phyloP scores from a whole-genome alignment of 2,113 vertebrate species.

The Lepisosteus oculatus region DNA sequence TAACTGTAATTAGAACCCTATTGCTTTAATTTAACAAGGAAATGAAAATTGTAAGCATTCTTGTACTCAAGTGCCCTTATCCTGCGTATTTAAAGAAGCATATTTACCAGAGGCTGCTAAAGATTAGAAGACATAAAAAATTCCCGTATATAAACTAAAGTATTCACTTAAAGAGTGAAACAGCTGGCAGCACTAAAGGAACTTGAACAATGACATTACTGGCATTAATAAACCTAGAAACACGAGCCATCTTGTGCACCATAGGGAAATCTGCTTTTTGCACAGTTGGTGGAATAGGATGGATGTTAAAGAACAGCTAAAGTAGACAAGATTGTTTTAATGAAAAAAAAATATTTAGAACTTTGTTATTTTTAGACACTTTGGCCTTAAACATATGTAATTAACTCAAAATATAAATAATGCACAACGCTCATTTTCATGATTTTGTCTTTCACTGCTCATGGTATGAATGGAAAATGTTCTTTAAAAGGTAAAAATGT shows the following conservation, averaged over 20 bases:
- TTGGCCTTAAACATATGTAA: neutral
- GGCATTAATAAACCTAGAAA: slow-evolving; percentile 16
- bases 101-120: neutral
- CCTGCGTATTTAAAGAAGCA: too few relatives aligned
- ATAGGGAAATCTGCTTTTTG: neutral
- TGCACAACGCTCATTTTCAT: neutral
- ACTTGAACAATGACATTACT: slow-evolving; percentile 21
- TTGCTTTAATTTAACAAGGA: too few relatives aligned
- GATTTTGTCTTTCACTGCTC: neutral
- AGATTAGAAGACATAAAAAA: neutral
- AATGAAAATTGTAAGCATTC: too few relatives aligned
- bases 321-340: neutral
- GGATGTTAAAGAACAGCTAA: neutral
- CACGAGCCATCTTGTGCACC: neutral
- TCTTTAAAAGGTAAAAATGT: too few relatives aligned
- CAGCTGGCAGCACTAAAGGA: slow-evolving; percentile 12
- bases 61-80: too few relatives aligned
- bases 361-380: neutral
- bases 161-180: slow-evolving; percentile 4
- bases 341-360: neutral
- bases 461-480: neutral
- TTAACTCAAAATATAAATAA: neutral
- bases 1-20: too few relatives aligned
- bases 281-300: neutral
- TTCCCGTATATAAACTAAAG: slow-evolving; percentile 11